These are phyloP conservation scores for Azemiops feae DNA, from an alignment of 2,113 vertebrate species.

Conservation along the genomic window DNA sequence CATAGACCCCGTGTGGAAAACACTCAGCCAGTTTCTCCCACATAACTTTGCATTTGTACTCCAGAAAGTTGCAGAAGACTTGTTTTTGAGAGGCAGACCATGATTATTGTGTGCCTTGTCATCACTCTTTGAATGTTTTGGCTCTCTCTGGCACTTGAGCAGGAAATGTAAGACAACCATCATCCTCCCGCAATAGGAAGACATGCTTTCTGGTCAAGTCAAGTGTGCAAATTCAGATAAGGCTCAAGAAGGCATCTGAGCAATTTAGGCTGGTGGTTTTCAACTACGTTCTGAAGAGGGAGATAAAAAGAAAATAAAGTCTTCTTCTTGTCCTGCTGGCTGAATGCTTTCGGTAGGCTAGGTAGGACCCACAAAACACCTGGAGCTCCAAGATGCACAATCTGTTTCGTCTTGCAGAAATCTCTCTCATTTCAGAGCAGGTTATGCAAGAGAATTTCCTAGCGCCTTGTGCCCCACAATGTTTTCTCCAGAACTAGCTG, in stretches of 20 bases:
- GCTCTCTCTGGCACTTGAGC: background rate
- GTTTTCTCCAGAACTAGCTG: background rate
- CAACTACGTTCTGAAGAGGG: background rate
- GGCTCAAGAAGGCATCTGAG: background rate
- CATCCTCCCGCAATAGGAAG: background rate
- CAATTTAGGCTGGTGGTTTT: background rate
- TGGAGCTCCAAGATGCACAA: background rate
- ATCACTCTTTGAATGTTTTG: background rate
- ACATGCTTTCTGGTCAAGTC: background rate
- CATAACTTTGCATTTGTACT: background rate
- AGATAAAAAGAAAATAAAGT: background rate
- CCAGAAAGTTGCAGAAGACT: background rate
- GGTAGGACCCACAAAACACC: background rate
- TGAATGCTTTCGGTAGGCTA: background rate
- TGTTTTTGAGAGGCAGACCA: background rate
- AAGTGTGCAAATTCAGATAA: background rate
- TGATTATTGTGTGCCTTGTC: background rate
- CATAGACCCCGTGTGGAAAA: background rate
- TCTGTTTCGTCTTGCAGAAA: background rate
- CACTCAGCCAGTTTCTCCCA: background rate
- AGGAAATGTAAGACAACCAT: background rate
- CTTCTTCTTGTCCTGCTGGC: background rate
- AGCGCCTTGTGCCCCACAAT: too few species aligned
- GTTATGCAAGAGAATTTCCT: background rate
- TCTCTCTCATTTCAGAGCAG: background rate